Evolutionary conservation across 2,888 invertebrate genomes (phyloP), one percentile per base, ranked within the genome.

Genomic region (Eupithecia insigniata): DNA sequence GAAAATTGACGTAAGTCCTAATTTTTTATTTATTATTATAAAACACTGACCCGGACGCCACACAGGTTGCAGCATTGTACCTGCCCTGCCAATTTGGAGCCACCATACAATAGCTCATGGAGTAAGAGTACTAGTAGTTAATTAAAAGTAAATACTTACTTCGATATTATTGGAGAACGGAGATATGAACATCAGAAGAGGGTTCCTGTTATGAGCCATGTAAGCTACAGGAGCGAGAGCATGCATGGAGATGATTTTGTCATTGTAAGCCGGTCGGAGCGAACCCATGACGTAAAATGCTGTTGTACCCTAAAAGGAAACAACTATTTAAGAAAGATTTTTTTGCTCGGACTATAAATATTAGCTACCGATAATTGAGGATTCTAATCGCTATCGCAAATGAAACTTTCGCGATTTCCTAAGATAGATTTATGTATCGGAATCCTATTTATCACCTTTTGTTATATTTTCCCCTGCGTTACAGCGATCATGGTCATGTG

Each of bases 151-250:
- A 39, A 55, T 62, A 79, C 81, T 85, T 83, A 95, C 95, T 86
- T 91, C 89, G 77, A 95, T 84, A 60, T 91, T 76, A 34, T 88
- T 82, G 0, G 91, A 84, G 69, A 89, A 91, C 1, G 89, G 89
- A 2, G 95, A 85, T 18, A 96, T 80, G 46, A 91, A 79, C 16
- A 84, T 84, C 0, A 95, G 87, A 2, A 95, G 84, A 0, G 93
- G 93, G 83, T 92, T 95, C 32, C 87, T 89, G 79, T 95, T 94
- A 76, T 96, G 90, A 18, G 92, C 92, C 86, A 96, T 91, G 77
- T 94, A 96, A 0, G 96, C 96, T 0, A 97, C 96, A 0, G 97
- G 97, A 0, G 96, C 97, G 75, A 97, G 84, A 3, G 96, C 96
- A 79, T 96, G 95, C 95, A 96, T 96, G 0, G 95, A 94, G 66